These are phyloP conservation scores for Zoroaster sp. DNA, from an alignment of 53 echinoderm and acorn worm genomes.

Conservation along the genomic window DNA sequence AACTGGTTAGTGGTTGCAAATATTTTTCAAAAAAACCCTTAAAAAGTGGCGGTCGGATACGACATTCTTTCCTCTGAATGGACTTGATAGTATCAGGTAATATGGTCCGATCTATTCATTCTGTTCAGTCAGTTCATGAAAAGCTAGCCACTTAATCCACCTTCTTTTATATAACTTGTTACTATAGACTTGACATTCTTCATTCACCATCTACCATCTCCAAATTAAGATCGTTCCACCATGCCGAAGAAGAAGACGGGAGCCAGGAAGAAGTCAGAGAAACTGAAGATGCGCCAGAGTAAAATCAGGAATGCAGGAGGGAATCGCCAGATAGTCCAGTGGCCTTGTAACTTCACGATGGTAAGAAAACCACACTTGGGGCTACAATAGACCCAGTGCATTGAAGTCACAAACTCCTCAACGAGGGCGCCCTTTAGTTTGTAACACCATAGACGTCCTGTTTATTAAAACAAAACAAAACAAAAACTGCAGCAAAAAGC, in stretches of 20 bases:
- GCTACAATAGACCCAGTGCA: background rate
- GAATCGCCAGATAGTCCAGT: slow-evolving; percentile 75
- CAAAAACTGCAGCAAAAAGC: background rate
- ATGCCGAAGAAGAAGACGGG: slow-evolving; percentile 99
- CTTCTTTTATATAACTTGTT: too few relatives aligned
- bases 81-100: too few relatives aligned
- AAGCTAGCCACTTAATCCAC: too few relatives aligned
- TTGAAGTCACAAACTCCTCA: too few relatives aligned
- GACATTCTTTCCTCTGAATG: too few relatives aligned
- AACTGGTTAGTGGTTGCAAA: too few relatives aligned
- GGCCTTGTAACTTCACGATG: slow-evolving; percentile 94
- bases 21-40: too few relatives aligned
- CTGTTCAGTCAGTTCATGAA: too few relatives aligned
- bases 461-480: background rate
- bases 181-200: too few relatives aligned
- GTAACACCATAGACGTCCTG: background rate
- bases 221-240: background rate
- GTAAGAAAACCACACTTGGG: slow-evolving; percentile 31
- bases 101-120: too few relatives aligned
- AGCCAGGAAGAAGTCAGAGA: slow-evolving; percentile 96
- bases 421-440: background rate
- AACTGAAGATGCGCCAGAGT: slow-evolving; percentile 78
- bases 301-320: slow-evolving; percentile 73
- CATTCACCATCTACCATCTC: too few relatives aligned
- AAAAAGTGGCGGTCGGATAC: too few relatives aligned